Conservation (phyloP, 2,113 vertebrate species). For the Otis tarda region DNA sequence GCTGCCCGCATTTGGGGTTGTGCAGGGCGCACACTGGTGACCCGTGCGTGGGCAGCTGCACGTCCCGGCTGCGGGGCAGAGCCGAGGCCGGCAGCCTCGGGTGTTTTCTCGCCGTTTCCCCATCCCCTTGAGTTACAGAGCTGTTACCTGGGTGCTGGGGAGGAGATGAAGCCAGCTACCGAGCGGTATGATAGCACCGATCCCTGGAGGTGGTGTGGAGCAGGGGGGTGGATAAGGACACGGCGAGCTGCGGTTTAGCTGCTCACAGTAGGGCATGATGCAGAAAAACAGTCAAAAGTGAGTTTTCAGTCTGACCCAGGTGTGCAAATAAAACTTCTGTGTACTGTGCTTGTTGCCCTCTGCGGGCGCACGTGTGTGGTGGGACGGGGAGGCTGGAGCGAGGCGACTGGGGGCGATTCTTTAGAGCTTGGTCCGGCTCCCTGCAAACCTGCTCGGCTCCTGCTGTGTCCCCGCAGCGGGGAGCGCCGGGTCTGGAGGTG, state of each 20-base stretch:
- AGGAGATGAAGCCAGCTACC: background rate
- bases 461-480: accelerated
- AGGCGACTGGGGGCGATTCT: accelerated
- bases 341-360: background rate
- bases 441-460: background rate
- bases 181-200: background rate
- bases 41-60: too few species aligned
- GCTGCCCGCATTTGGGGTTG: accelerated
- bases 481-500: accelerated
- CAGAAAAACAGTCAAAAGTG: accelerated
- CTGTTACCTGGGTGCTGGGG: background rate
- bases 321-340: accelerated
- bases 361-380: accelerated
- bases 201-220: background rate
- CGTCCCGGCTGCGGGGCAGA: background rate
- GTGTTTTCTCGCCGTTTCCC: background rate
- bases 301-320: background rate
- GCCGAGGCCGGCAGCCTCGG: background rate
- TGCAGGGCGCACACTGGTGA: accelerated
- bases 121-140: background rate
- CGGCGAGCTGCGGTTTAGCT: accelerated
- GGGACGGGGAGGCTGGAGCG: background rate
- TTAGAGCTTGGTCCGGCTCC: accelerated
- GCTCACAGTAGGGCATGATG: accelerated
- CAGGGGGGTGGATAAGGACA: background rate